Percentiles rank a stretch among this genome's conserved stretches.
phyloP scores from a whole-genome alignment of 2,797 vertebrate genomes.

The Rhinophrynus dorsalis region DNA sequence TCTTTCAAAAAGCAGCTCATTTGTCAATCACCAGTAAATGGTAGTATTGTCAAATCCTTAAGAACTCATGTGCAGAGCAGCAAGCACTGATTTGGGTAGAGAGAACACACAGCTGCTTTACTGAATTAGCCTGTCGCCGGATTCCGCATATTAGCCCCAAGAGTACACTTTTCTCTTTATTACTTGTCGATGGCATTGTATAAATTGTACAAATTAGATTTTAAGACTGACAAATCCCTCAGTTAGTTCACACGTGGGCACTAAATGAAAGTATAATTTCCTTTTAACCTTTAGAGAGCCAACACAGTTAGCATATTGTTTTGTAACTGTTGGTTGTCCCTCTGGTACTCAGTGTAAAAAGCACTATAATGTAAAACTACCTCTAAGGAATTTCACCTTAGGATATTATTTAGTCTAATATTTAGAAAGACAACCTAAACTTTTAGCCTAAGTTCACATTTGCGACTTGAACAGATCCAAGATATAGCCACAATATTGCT shows the following conservation, averaged over 20 bases:
- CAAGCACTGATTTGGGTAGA: slow-evolving; percentile 46
- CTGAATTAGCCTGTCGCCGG: slow-evolving; percentile 59
- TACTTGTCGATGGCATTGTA: slow-evolving; percentile 24
- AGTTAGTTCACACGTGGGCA: slow-evolving; percentile 44
- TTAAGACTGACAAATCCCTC: slow-evolving; percentile 53
- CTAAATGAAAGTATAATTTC: neutral
- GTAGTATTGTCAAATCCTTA: slow-evolving; percentile 54
- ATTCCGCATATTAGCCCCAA: slow-evolving; percentile 52
- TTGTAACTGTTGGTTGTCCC: no score
- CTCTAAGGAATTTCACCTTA: no score
- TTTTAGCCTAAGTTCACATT: no score
- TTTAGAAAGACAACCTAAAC: no score
- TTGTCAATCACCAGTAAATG: slow-evolving; percentile 65
- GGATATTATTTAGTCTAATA: no score
- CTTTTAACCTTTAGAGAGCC: no score
- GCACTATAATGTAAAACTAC: no score
- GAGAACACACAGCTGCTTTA: slow-evolving; percentile 59
- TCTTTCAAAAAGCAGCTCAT: slow-evolving; percentile 63
- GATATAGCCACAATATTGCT: no score
- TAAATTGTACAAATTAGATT: slow-evolving; percentile 4
- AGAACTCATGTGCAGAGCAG: slow-evolving; percentile 36
- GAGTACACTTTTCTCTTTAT: slow-evolving; percentile 54
- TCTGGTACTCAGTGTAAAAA: no score
- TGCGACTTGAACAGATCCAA: no score
- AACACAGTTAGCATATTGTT: no score